Percentiles rank a stretch among this genome's conserved stretches.
These are phyloP conservation scores for Falco biarmicus DNA, from an alignment of 2,797 vertebrate species.

Conservation along the genomic window DNA sequence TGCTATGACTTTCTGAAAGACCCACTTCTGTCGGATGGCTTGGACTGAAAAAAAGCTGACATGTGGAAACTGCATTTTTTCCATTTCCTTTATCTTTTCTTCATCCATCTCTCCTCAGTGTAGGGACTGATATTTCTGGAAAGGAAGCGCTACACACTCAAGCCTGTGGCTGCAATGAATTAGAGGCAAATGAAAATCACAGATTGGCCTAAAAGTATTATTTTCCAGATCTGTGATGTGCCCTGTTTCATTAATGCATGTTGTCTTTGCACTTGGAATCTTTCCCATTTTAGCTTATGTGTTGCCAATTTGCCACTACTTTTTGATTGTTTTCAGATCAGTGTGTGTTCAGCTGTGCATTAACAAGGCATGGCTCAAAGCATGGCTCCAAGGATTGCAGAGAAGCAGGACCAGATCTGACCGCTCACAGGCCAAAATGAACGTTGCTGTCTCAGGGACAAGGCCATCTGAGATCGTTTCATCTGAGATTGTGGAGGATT, in stretches of 20 bases:
- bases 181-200: background rate
- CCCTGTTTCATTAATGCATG: background rate
- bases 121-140: background rate
- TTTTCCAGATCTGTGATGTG: background rate
- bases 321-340: background rate
- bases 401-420: background rate
- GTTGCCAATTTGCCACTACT: background rate
- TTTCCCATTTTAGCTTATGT: background rate
- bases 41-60: background rate
- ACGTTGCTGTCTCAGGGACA: background rate
- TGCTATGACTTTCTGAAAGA: background rate
- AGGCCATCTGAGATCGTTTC: background rate
- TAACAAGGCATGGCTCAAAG: background rate
- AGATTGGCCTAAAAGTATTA: background rate
- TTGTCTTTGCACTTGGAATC: background rate
- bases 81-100: background rate
- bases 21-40: background rate
- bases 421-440: fast-evolving
- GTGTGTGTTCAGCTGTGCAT: background rate
- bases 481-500: background rate
- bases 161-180: background rate
- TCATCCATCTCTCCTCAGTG: background rate
- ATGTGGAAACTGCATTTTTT: background rate
- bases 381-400: background rate
- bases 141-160: background rate